Base-by-base conservation (phyloP, 2,113 vertebrate species). In the Epinephelus cyanopodus region DNA sequence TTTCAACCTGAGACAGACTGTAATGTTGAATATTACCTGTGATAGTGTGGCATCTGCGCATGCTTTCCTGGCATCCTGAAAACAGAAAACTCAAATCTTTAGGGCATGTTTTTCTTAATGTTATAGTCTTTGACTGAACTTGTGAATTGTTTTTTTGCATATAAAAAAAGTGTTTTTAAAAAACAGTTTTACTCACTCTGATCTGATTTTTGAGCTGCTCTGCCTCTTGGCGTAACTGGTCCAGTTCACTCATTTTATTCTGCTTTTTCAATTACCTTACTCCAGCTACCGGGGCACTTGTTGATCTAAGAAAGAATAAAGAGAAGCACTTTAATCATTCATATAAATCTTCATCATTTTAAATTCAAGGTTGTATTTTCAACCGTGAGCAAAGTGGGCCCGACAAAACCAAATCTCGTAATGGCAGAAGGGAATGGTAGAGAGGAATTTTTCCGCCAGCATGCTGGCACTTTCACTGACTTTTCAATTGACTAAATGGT, bases 151-250 rank as follows among this genome's bases (percentile, higher is more conserved):
- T 15, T 47, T 52, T 71, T 19, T 0, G 19, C 0, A 45, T 5
- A 23, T 33, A 14, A 21, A 19, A 19, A 10, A 80, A 33, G 11
- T 19, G 14, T n/a, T 18, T 29, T 29, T 33, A 37, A 37, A 7
- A 37, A 37, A 37, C 5, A 37, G 33, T 37, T 37, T 37, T 83
- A 97, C 97, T 18, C 85, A 99, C 98, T 97, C 98, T 94, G 93
- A 99, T 99, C 94, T 99, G 98, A 94, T 98, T 99, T 95, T 99
- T 99, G 87, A 99, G 98, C 88, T 99, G 98, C 90, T 99, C 98
- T 29, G 98, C 98, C 97, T 99, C 98, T 96, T 99, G 98, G 96
- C 98, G 98, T 92, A 99, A 95, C 96, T 99, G 98, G 94, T 99
- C 98, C 68, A 99, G 96, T 95, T 99, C 98, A 90, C 98, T 99